Base-by-base conservation (phyloP, 2,113 vertebrate species). In the Ailuropoda melanoleuca region DNA sequence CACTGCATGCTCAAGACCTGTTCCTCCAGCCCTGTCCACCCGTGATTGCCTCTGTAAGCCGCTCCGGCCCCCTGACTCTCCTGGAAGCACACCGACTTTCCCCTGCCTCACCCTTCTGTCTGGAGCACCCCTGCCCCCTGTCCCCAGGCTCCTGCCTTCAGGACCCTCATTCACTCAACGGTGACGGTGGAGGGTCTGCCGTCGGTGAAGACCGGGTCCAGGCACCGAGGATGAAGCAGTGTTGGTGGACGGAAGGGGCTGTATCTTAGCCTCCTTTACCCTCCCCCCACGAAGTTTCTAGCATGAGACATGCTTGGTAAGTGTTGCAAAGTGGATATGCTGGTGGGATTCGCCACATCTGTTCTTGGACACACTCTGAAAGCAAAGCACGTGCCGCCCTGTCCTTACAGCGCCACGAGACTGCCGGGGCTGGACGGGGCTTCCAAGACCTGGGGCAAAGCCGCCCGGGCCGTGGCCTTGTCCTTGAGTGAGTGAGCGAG, bases 31-130 rank as follows among this genome's bases (percentile, higher is more conserved):
- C 0, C 14, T 13, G 5, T 23, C 14, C 4, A 8, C 19, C 17
- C 17, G 0, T 0, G 0, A 4, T 13, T 0, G 1, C 21, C 53
- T 53, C 50, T 9, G 1, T 3, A 15, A 21, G 53, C 26, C 31
- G 17, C 7, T 0, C 13, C 3, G 50, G n/a, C 31, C 72, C 77
- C 8, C 26, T 10, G 19, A 11, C 60, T 26, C 29, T 53, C 26
- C 12, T 4, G 2, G 21, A 23, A 9, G 4, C 39, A 6, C 14
- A 3, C 2, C 7, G 4, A 46, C 55, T 34, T 72, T 18, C 34
- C 31, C 43, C 10, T 15, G 11, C 39, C 43, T 10, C 6, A 2
- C 5, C 43, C 55, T 9, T 58, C 21, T 2, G n/a, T 70, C 58
- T 1, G 19, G 43, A 39, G 0, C 11, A 1, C 4, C 15, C 21